Evolutionary conservation across 2,797 vertebrate species (phyloP).

Genomic region (Parauchenoglanis punctatus): DNA sequence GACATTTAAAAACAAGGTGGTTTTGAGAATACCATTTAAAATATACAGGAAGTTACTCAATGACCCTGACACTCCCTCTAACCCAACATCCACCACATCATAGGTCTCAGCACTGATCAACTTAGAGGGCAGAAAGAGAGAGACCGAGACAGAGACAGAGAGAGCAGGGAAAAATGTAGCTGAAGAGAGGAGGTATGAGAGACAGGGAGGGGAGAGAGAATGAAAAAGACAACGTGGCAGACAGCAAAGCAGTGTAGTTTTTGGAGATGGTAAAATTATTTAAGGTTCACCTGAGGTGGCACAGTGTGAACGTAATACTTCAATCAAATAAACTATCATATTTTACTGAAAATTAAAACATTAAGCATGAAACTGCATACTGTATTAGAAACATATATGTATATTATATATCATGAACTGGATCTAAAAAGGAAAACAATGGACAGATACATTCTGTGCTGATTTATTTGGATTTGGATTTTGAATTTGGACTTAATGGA

Average conservation of each 20-base stretch:
- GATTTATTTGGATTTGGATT: background rate
- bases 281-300: slow-evolving; percentile 69
- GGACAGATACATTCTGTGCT: background rate
- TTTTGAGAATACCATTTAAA: slow-evolving; percentile 15
- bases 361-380: background rate
- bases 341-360: background rate
- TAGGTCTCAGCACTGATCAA: slow-evolving; percentile 31
- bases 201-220: slow-evolving; percentile 57
- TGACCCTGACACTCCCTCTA: slow-evolving; percentile 61
- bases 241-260: slow-evolving; percentile 62
- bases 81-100: slow-evolving; percentile 64
- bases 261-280: slow-evolving; percentile 60
- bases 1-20: background rate
- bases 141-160: background rate
- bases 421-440: background rate
- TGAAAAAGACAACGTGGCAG: slow-evolving; percentile 77
- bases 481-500: background rate
- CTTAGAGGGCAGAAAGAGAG: background rate
- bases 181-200: slow-evolving; percentile 34
- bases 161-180: background rate
- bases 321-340: background rate
- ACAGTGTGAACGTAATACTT: background rate
- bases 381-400: background rate
- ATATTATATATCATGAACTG: background rate
- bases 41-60: slow-evolving; percentile 51